Base-by-base conservation (phyloP, 2,797 vertebrate genomes). In the Gouania willdenowi region DNA sequence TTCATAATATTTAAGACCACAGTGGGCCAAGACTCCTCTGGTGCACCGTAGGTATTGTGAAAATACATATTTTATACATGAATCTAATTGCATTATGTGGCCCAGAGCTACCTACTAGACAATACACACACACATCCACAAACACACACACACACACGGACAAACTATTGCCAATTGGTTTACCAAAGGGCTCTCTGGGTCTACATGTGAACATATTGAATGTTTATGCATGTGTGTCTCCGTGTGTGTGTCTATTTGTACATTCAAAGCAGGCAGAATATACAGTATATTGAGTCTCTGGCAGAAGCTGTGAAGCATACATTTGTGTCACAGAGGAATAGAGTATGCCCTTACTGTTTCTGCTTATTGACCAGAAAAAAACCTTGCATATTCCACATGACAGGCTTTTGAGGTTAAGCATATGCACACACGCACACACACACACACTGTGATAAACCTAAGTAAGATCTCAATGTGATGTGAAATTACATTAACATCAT, bases 71-170 rank as follows among this genome's bases (percentile, higher is more conserved):
- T 87, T 82, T 70, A 87, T 75, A 66, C 40, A 20, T 41, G 59
- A 66, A 73, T 81, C 65, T 87, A 85, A 87, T 87, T 87, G 79
- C 75, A 74, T 84, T 84, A 79, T 75, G 75, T 84, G 66, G 83
- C 84, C 83, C 66, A 58, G 72, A 77, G 84, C 84, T 15, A 71
- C 81, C 83, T 62, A 82, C 50, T 50, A 83, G 83, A 85, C 81
- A 81, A 77, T 81, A n/a, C 18, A 28, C 29, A 42, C 14, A 5
- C 20, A 19, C n/a, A 4, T 16, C 27, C 13, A 33, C 31, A 33
- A 9, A 7, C 45, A 55, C 40, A 31, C 25, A 23, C 26, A 20
- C 22, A 18, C 31, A 17, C 35, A 12, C 47, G 17, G 31, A 39
- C 32, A 26, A 41, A 47, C 26, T 11, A 23, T 35, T 24, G 13